Evolutionary conservation across 1,140 invertebrate genomes (phyloP).

Genomic region (Nymphalis io): DNA sequence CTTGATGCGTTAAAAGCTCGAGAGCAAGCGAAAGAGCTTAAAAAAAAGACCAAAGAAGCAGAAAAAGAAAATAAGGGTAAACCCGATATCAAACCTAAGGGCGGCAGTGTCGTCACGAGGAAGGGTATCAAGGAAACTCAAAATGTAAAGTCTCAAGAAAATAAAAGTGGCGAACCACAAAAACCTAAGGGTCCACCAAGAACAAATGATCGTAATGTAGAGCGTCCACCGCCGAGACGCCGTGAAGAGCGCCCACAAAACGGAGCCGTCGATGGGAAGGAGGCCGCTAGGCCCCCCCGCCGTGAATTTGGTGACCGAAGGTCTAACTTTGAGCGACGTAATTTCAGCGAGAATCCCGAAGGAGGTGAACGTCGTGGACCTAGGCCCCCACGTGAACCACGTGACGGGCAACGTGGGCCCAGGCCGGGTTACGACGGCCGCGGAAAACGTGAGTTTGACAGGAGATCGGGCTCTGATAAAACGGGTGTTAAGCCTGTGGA

Average conservation of each 20-base stretch:
- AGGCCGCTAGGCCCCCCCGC: slow-evolving; percentile 68
- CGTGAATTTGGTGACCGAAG: slow-evolving; percentile 79
- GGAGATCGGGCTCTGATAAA: slow-evolving; percentile 96
- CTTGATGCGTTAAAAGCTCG: slow-evolving; percentile 91
- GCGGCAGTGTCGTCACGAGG: slow-evolving; percentile 77
- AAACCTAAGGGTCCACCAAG: slow-evolving; percentile 69
- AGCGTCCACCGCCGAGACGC: slow-evolving; percentile 67
- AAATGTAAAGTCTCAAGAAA: slow-evolving; percentile 84
- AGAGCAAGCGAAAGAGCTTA: slow-evolving; percentile 89
- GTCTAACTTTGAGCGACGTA: slow-evolving; percentile 79
- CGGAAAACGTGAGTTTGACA: slow-evolving; percentile 95
- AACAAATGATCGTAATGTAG: slow-evolving; percentile 65
- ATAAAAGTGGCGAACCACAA: slow-evolving; percentile 85
- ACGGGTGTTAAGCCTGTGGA: slow-evolving; percentile 96
- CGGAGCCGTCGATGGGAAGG: slow-evolving; percentile 71
- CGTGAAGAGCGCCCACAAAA: slow-evolving; percentile 74
- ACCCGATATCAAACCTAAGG: slow-evolving; percentile 81
- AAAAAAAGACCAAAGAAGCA: slow-evolving; percentile 90
- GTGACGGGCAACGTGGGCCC: slow-evolving; percentile 75
- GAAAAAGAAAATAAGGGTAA: slow-evolving; percentile 93
- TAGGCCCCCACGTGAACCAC: slow-evolving; percentile 73
- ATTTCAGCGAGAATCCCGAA: slow-evolving; percentile 78
- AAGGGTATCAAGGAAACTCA: slow-evolving; percentile 86
- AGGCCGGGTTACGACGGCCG: slow-evolving; percentile 84
- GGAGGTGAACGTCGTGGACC: slow-evolving; percentile 76